phyloP scores from a whole-genome alignment of 2,888 invertebrate species.

The Rhodophaea formosa region DNA sequence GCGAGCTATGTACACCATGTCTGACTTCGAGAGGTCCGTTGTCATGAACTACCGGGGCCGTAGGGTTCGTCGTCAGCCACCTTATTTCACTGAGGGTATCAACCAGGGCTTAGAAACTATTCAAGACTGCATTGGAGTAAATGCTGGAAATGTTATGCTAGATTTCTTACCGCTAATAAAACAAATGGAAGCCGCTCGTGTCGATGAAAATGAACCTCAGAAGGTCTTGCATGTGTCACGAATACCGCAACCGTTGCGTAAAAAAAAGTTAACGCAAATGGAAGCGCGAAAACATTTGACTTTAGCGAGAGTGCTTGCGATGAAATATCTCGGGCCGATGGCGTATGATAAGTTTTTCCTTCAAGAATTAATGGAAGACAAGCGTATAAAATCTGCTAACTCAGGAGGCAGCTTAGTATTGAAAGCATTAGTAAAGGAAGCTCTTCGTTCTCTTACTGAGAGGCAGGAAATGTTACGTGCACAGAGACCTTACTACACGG shows the following conservation, averaged over 20 bases:
- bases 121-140: conserved; percentile 70
- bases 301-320: conserved; percentile 66
- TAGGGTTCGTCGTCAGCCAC: conserved; percentile 58
- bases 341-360: conserved; percentile 75
- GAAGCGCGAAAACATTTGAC: conserved; percentile 63
- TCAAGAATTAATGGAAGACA: conserved; percentile 55
- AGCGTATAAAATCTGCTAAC: conserved; percentile 64
- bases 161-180: conserved; percentile 70
- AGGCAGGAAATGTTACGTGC: conserved; percentile 70
- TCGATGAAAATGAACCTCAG: conserved; percentile 47
- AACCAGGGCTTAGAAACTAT: conserved; percentile 72
- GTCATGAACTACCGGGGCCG: conserved; percentile 70
- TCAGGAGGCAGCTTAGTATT: conserved; percentile 54
- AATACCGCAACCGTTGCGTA: conserved; percentile 56
- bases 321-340: conserved; percentile 76
- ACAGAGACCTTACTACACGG: conserved; percentile 70
- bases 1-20: conserved; percentile 72
- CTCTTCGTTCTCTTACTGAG: conserved; percentile 59
- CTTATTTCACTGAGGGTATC: conserved; percentile 72
- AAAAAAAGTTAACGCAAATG: conserved; percentile 66
- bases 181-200: conserved; percentile 48
- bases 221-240: conserved; percentile 56
- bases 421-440: conserved; percentile 50
- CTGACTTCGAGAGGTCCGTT: conserved; percentile 69
- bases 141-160: conserved; percentile 68